A percentile compares a stretch with the other conserved stretches of the same genome.
Conservation (phyloP, 1,140 invertebrate species). For the Mycetomoellerius zeteki region DNA sequence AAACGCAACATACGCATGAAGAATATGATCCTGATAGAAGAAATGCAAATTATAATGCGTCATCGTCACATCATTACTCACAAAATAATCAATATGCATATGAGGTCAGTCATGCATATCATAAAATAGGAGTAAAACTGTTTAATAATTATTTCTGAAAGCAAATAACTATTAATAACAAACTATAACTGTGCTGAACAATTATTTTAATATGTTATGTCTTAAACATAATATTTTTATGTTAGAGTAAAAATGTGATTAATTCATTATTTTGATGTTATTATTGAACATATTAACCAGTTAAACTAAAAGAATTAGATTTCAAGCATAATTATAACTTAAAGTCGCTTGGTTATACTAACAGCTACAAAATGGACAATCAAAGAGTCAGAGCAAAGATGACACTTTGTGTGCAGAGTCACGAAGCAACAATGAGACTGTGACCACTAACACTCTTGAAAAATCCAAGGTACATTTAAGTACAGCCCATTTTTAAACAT, state of each 20-base stretch:
- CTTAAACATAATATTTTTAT: conserved; percentile 54
- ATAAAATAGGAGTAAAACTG: conserved; percentile 21
- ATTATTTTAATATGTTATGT: conserved; percentile 12
- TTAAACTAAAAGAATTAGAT: conserved; percentile 42
- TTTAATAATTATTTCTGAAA: conserved; percentile 46
- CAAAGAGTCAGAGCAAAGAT: conserved; percentile 77
- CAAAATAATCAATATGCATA: conserved; percentile 84
- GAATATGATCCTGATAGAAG: conserved; percentile 85
- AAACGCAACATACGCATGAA: conserved; percentile 77
- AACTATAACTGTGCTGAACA: conserved; percentile 23
- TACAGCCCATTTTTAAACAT: neutral
- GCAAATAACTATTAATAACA: conserved; percentile 29
- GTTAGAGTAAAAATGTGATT: conserved; percentile 30
- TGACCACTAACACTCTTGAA: conserved; percentile 78
- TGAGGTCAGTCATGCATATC: conserved; percentile 78
- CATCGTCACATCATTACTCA: conserved; percentile 82
- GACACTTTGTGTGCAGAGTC: conserved; percentile 75
- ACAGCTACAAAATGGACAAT: conserved; percentile 80
- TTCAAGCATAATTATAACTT: conserved; percentile 56
- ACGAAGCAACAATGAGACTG: conserved; percentile 76
- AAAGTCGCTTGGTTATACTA: conserved; percentile 66
- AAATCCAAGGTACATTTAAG: conserved; percentile 77
- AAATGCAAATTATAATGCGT: conserved; percentile 86
- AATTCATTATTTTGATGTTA: conserved; percentile 42
- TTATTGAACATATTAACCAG: conserved; percentile 37